Base-by-base conservation (phyloP, 2,888 invertebrate genomes). In the Latheticus oryzae region DNA sequence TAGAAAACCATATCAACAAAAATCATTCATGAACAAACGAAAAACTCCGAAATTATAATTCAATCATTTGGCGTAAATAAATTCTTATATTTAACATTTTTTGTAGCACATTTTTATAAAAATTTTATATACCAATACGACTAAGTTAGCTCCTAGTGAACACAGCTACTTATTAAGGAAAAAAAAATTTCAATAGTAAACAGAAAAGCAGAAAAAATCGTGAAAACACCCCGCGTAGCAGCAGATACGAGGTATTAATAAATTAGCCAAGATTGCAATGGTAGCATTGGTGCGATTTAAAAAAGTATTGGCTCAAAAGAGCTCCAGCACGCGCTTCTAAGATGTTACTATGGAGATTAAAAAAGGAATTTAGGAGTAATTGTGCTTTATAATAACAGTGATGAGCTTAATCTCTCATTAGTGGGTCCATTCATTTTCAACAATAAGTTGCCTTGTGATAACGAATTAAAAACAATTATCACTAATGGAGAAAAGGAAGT, bases 51-150 rank as follows among this genome's bases (percentile, higher is more conserved):
- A 42, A 43, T 42, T 42, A 9, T 19, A 42, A 5, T 52, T n/a
- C n/a, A n/a, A 35, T 53, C 53, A 35, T 56, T 42, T 33, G 43
- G 42, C 42, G 7, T 32, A 32, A 12, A 8, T 7, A 37, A 24
- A 57, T 28, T 45, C 37, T 50, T 33, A 37, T 50, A 43, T 43
- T 48, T n/a, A n/a, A n/a, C n/a, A 50, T 54, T 54, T 59, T 59
- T 59, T 59, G 59, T 59, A 55, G 59, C 28, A 12, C 3, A 30
- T 59, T 53, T 58, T 58, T 59, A 45, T 54, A 56, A 54, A 54
- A 47, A 13, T 59, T 59, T 59, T 47, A 47, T 47, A 55, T 19
- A 28, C 24, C n/a, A n/a, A n/a, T n/a, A n/a, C n/a, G n/a, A n/a
- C n/a, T n/a, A n/a, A n/a, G n/a, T n/a, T n/a, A n/a, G n/a, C n/a